phyloP scores from a whole-genome alignment of 2,113 vertebrate genomes.

The Takifugu flavidus region DNA sequence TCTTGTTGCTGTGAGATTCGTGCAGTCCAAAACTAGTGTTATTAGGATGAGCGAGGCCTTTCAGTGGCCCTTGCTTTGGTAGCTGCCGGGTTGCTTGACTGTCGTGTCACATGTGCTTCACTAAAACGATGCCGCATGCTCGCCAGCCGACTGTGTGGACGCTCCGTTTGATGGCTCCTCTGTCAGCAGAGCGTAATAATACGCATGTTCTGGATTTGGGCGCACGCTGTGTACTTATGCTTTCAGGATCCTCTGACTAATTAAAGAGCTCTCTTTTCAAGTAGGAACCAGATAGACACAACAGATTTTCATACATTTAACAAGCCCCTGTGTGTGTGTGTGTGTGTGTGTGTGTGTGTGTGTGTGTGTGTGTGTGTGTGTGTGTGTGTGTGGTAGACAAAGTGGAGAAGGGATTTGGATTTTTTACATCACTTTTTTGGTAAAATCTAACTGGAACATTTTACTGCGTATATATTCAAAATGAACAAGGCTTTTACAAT shows the following conservation, averaged over 20 bases:
- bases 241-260: slow-evolving; percentile 18
- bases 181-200: slow-evolving; percentile 42
- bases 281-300: neutral
- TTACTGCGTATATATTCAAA: neutral
- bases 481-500: no score
- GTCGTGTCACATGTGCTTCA: slow-evolving; percentile 11
- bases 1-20: slow-evolving; percentile 11
- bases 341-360: no score
- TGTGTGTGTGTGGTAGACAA: no score
- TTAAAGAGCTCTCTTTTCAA: slow-evolving; percentile 9
- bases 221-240: slow-evolving; percentile 8
- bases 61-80: slow-evolving; percentile 2
- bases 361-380: no score
- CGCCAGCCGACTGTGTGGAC: neutral
- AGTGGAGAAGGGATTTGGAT: no score
- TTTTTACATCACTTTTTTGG: no score
- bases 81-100: neutral
- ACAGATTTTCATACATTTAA: neutral
- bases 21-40: neutral
- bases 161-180: slow-evolving; percentile 11
- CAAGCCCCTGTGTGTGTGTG: neutral
- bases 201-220: slow-evolving; percentile 6
- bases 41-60: neutral
- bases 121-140: slow-evolving; percentile 4
- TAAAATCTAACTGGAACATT: no score